phyloP scores from a whole-genome alignment of 2,888 invertebrate species.

The Lochmaea crataegi region DNA sequence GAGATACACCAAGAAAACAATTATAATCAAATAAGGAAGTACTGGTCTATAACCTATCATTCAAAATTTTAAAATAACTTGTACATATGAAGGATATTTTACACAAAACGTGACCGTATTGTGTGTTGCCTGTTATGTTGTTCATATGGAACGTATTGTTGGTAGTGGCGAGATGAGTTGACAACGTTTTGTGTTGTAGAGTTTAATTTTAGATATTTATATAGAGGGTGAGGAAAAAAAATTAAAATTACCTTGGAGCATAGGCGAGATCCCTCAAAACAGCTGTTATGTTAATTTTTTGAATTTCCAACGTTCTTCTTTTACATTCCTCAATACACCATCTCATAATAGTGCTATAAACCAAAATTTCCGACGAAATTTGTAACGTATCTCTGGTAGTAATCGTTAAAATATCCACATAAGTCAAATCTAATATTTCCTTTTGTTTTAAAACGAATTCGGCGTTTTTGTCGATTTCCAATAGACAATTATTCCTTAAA shows the following conservation, averaged over 20 bases:
- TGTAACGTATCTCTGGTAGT: slow-evolving; percentile 76
- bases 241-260: slow-evolving; percentile 56
- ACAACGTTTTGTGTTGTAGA: too few species aligned
- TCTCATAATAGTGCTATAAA: slow-evolving; percentile 73
- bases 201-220: too few species aligned
- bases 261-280: slow-evolving; percentile 64
- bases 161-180: too few species aligned
- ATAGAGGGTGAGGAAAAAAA: neutral
- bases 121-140: too few species aligned
- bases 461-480: slow-evolving; percentile 71
- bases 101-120: too few species aligned
- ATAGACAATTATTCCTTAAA: slow-evolving; percentile 75
- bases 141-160: too few species aligned
- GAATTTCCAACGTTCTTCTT: slow-evolving; percentile 67
- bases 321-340: slow-evolving; percentile 72
- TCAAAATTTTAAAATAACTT: too few species aligned
- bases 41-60: too few species aligned
- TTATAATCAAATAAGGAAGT: too few species aligned
- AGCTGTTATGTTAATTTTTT: slow-evolving; percentile 66
- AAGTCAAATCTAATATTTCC: slow-evolving; percentile 72
- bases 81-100: too few species aligned
- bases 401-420: slow-evolving; percentile 74
- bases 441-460: slow-evolving; percentile 69
- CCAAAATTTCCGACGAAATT: slow-evolving; percentile 71
- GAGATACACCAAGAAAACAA: too few species aligned